These are phyloP conservation scores for Acromyrmex charruanus DNA, from an alignment of 1,140 invertebrate genomes.

Conservation along the genomic window DNA sequence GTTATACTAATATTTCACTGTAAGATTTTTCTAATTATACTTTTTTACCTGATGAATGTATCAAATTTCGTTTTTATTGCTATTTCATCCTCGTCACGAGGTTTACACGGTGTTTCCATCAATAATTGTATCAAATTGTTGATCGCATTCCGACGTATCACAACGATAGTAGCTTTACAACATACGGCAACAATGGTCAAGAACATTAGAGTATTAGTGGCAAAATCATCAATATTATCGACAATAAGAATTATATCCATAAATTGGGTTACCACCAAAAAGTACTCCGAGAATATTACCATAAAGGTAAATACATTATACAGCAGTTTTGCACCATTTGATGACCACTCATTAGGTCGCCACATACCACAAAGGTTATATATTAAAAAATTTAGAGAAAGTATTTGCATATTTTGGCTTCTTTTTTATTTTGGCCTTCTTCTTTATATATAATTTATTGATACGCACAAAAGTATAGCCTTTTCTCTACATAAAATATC, in stretches of 20 bases:
- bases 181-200: constrained; percentile 13
- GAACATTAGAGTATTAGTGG: constrained; percentile 2
- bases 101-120: neutral
- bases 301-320: constrained; percentile 17
- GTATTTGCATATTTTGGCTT: neutral
- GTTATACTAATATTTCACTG: neutral
- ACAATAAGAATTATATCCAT: constrained; percentile 6
- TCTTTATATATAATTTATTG: neutral
- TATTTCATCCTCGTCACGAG: neutral
- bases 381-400: constrained; percentile 41
- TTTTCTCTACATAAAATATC: neutral
- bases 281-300: neutral
- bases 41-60: constrained; percentile 1
- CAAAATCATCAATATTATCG: constrained; percentile 18
- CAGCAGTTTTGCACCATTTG: neutral
- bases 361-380: constrained; percentile 32
- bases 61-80: constrained; percentile 29
- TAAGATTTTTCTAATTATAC: neutral
- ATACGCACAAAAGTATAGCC: neutral
- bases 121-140: constrained; percentile 1
- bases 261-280: constrained; percentile 7
- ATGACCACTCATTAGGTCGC: constrained; percentile 46
- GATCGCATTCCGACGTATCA: constrained; percentile 1
- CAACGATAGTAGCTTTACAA: constrained; percentile 21
- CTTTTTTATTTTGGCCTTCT: neutral